A percentile compares a stretch with the other conserved stretches of the same genome.
phyloP scores from a whole-genome alignment of 2,113 vertebrate species.

The Rhinichthys klamathensis region DNA sequence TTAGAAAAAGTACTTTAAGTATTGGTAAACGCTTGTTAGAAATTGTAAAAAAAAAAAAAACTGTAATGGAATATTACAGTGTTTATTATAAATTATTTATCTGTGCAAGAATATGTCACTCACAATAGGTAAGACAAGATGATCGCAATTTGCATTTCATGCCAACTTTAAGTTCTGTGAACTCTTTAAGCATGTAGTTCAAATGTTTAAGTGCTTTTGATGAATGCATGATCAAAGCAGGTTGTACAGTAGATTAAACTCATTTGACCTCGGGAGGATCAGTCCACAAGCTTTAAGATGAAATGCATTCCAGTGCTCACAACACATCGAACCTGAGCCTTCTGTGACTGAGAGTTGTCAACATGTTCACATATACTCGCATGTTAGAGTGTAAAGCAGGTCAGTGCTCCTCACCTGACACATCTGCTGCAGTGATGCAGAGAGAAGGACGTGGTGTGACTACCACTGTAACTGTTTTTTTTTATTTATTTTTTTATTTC shows the following conservation, averaged over 20 bases:
- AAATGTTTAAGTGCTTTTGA: neutral
- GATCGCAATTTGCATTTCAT: neutral
- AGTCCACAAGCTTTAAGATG: neutral
- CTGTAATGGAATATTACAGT: neutral
- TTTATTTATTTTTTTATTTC: too few species aligned
- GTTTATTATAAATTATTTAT: neutral
- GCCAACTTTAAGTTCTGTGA: neutral
- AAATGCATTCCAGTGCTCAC: neutral
- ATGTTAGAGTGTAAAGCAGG: slow-evolving; percentile 6
- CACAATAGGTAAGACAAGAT: neutral
- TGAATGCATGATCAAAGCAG: neutral
- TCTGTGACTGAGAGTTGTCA: neutral
- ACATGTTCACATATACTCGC: neutral
- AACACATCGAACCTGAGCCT: slow-evolving; percentile 16
- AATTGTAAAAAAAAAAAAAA: too few species aligned
- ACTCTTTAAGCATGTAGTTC: neutral
- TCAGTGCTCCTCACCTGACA: slow-evolving; percentile 15
- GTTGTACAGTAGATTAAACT: neutral
- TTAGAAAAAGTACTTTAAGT: too few species aligned
- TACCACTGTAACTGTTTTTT: slow-evolving; percentile 5
- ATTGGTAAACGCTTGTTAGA: too few species aligned
- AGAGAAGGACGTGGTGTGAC: neutral
- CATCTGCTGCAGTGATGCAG: slow-evolving; percentile 4
- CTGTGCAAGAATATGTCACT: neutral
- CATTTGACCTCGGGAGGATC: neutral